These are phyloP conservation scores for Merops nubicus DNA, from an alignment of 2,113 vertebrate genomes.

Conservation along the genomic window DNA sequence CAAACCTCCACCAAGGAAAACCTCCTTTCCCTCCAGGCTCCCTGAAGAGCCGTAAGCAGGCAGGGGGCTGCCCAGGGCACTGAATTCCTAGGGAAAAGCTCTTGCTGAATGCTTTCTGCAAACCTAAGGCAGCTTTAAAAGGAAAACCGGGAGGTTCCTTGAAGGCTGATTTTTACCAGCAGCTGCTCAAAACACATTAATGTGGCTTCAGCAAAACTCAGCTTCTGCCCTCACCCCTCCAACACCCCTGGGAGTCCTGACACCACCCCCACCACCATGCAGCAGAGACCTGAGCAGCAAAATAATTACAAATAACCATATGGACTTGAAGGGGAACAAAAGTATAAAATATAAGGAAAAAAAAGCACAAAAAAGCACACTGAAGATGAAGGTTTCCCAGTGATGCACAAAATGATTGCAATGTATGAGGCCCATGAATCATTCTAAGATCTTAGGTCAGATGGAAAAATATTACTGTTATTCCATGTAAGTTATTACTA, in stretches of 20 bases:
- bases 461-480: neutral
- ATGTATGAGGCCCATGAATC: neutral
- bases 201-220: accelerated
- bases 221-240: neutral
- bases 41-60: neutral
- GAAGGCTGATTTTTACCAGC: neutral
- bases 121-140: neutral
- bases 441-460: neutral
- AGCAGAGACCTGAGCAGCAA: neutral
- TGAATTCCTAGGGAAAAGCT: neutral
- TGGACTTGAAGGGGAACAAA: neutral
- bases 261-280: no score
- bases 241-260: neutral
- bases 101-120: neutral
- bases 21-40: neutral
- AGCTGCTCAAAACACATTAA: neutral
- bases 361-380: neutral
- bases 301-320: neutral
- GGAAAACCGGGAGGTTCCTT: neutral
- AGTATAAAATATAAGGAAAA: neutral
- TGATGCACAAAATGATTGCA: neutral
- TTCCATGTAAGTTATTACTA: constrained; percentile 1
- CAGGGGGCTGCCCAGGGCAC: neutral
- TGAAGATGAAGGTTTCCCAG: neutral
- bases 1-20: neutral